phyloP scores from a whole-genome alignment of 2,113 vertebrate species.

The Mungos mungo region DNA sequence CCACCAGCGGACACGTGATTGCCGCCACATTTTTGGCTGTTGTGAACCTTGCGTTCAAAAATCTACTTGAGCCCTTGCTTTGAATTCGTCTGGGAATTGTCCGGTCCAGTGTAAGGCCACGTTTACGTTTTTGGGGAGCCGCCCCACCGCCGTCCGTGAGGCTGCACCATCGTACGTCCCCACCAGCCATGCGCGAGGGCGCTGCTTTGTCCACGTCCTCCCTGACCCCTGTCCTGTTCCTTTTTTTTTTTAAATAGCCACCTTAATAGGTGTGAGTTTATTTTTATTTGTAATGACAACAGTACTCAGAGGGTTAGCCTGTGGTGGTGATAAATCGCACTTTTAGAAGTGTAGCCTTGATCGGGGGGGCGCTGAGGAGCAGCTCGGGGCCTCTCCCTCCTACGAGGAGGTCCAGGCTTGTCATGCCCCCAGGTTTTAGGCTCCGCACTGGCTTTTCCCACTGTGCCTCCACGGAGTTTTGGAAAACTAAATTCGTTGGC shows the following conservation, averaged over 20 bases:
- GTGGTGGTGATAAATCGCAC: not conserved
- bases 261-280: not conserved
- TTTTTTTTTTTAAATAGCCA: too few species aligned
- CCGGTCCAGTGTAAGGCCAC: accelerated
- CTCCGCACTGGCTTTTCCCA: not conserved
- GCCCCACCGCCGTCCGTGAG: accelerated
- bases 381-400: not conserved
- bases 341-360: not conserved
- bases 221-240: too few species aligned
- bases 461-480: not conserved
- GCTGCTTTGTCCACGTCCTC: not conserved
- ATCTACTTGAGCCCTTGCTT: not conserved
- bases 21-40: not conserved
- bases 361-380: not conserved
- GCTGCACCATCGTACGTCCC: not conserved
- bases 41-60: not conserved
- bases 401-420: not conserved
- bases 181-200: too few species aligned
- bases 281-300: not conserved
- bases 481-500: not conserved
- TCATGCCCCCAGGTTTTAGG: not conserved
- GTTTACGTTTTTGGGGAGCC: not conserved
- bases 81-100: not conserved
- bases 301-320: not conserved
- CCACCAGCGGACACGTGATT: not conserved